Percentiles rank a stretch among this genome's conserved stretches.
Evolutionary conservation across 2,797 vertebrate genomes (phyloP).

Genomic region (Alca torda): DNA sequence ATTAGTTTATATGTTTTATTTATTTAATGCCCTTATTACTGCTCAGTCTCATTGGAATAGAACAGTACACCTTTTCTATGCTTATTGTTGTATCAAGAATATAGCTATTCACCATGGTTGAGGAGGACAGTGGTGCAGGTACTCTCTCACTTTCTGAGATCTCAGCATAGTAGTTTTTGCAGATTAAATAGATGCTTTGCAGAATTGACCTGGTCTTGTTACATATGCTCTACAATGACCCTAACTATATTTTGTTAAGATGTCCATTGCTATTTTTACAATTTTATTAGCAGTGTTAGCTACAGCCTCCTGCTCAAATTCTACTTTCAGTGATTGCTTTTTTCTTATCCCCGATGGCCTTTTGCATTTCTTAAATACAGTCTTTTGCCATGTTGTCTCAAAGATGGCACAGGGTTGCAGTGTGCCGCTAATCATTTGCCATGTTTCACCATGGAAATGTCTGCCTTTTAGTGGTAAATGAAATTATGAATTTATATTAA

Average conservation of each 20-base stretch:
- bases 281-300: not conserved
- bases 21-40: not conserved
- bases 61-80: rapidly evolving
- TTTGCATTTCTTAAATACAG: not conserved
- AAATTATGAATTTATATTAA: not conserved
- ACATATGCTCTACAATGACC: not conserved
- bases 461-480: conserved; percentile 1
- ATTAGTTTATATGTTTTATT: not conserved
- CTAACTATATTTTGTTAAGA: not conserved
- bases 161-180: not conserved
- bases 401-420: not conserved
- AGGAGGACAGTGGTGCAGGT: not conserved
- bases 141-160: not conserved
- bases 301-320: not conserved
- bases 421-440: not conserved
- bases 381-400: not conserved
- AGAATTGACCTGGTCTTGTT: not conserved
- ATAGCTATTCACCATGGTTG: not conserved
- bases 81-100: not conserved
- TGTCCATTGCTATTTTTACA: not conserved
- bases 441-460: not conserved
- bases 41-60: not conserved
- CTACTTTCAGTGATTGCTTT: not conserved
- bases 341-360: not conserved
- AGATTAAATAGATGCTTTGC: not conserved